These are phyloP conservation scores for Sparus aurata DNA, from an alignment of 2,797 vertebrate species.

Conservation along the genomic window DNA sequence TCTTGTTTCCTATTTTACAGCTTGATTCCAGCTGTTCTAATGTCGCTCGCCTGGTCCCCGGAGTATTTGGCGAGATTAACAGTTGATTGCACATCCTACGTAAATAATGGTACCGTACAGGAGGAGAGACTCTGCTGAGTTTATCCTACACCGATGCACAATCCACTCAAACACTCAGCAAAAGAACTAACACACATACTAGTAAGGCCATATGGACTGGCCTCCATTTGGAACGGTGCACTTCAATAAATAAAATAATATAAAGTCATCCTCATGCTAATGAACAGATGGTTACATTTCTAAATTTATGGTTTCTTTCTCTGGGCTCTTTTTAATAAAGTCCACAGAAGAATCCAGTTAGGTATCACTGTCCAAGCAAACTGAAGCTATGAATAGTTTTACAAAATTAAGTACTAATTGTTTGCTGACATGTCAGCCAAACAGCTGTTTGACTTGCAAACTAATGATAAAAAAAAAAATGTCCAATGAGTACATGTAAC, in stretches of 20 bases:
- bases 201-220: background rate
- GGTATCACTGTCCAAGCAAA: background rate
- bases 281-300: slow-evolving; percentile 8
- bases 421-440: too few relatives aligned
- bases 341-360: background rate
- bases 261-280: background rate
- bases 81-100: slow-evolving; percentile 43
- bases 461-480: background rate
- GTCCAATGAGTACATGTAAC: background rate
- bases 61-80: slow-evolving; percentile 42
- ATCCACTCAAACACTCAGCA: background rate
- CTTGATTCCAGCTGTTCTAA: slow-evolving; percentile 67
- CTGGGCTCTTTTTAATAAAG: background rate
- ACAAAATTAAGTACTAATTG: too few relatives aligned
- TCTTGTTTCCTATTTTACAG: slow-evolving; percentile 63
- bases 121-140: background rate
- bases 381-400: too few relatives aligned
- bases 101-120: slow-evolving; percentile 11
- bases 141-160: slow-evolving; percentile 5
- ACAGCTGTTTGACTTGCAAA: too few relatives aligned
- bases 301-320: background rate
- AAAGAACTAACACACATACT: background rate
- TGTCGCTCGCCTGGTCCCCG: slow-evolving; percentile 27
- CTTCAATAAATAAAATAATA: background rate
- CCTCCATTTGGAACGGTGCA: background rate